A percentile compares a stretch with the other conserved stretches of the same genome.
These are phyloP conservation scores for Coturnix japonica DNA, from an alignment of 2,113 vertebrate species.

Conservation along the genomic window DNA sequence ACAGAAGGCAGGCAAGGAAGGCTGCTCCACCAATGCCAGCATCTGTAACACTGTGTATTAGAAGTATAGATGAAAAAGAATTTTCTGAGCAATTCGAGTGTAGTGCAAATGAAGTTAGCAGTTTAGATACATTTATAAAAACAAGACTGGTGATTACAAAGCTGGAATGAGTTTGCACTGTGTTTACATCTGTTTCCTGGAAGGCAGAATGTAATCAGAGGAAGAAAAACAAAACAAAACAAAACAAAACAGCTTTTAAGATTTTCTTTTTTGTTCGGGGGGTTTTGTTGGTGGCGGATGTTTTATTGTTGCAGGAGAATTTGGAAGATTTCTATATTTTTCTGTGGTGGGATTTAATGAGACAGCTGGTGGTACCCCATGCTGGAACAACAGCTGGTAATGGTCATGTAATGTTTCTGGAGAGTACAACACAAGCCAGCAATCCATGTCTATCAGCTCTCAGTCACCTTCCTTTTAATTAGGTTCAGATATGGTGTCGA, in stretches of 20 bases:
- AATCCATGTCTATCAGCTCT: slow-evolving; percentile 30
- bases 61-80: background rate
- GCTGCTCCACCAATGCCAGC: background rate
- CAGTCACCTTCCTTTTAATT: slow-evolving; percentile 44
- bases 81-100: background rate
- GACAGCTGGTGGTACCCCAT: slow-evolving; percentile 33
- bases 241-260: background rate
- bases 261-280: background rate
- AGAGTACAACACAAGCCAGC: slow-evolving; percentile 20
- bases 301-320: slow-evolving; percentile 4
- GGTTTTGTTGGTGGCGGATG: background rate
- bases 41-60: background rate
- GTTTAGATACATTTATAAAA: background rate
- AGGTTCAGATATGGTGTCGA: slow-evolving; percentile 16
- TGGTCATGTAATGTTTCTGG: slow-evolving; percentile 38
- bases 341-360: slow-evolving; percentile 39
- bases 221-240: background rate
- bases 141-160: slow-evolving; percentile 2
- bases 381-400: slow-evolving; percentile 56
- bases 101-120: background rate
- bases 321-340: slow-evolving; percentile 9
- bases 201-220: slow-evolving; percentile 36
- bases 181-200: slow-evolving; percentile 37
- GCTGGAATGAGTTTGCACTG: background rate
- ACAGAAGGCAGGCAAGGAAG: background rate